phyloP scores from a whole-genome alignment of 1,140 invertebrate genomes.

The Proctacanthus coquilletti region DNA sequence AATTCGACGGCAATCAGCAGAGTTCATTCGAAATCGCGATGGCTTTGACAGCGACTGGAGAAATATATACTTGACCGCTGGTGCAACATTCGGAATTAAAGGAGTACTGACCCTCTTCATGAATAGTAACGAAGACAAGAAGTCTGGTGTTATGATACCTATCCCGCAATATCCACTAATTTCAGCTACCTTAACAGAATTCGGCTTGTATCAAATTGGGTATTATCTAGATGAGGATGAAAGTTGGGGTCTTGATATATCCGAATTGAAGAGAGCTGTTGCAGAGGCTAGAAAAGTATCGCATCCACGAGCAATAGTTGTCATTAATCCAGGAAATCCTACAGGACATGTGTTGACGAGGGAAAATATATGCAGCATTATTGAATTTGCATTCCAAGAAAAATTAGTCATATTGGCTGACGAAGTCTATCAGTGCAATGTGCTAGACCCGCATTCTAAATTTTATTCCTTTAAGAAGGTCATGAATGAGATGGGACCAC shows the following conservation, averaged over 20 bases:
- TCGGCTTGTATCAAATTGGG: conserved; percentile 61
- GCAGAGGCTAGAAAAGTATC: conserved; percentile 45
- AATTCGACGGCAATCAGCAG: conserved; percentile 55
- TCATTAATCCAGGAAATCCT: no score
- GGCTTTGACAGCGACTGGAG: conserved; percentile 32
- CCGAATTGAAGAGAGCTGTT: conserved; percentile 63
- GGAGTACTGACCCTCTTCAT: conserved; percentile 48
- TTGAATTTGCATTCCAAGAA: conserved; percentile 77
- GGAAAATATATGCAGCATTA: conserved; percentile 76
- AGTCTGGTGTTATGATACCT: conserved; percentile 71
- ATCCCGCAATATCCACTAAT: conserved; percentile 96
- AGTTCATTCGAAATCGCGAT: conserved; percentile 72
- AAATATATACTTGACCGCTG: conserved; percentile 68
- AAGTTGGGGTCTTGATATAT: conserved; percentile 65
- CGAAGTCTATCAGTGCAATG: conserved; percentile 89
- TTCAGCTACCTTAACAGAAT: conserved; percentile 83
- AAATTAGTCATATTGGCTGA: conserved; percentile 81
- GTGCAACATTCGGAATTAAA: conserved; percentile 80
- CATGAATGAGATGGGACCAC: conserved; percentile 58
- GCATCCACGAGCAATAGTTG: conserved; percentile 72
- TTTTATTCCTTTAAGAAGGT: no score
- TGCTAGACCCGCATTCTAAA: conserved; percentile 91
- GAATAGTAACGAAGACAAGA: conserved; percentile 10
- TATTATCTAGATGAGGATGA: conserved; percentile 83
- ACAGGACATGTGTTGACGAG: conserved; percentile 74